phyloP scores from a whole-genome alignment of 2,797 vertebrate genomes.

The Sparus aurata region DNA sequence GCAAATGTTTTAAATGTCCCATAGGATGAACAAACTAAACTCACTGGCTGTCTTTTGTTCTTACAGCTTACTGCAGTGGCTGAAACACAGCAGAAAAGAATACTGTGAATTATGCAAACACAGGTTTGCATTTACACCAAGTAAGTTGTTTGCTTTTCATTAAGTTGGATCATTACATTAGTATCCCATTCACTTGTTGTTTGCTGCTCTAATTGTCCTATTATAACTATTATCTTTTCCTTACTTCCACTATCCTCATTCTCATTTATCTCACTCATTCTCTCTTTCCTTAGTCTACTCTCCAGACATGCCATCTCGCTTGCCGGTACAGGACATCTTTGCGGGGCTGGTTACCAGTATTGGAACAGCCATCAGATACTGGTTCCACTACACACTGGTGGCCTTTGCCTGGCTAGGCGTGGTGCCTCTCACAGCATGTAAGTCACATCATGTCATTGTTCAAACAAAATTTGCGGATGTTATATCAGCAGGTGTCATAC shows the following conservation, averaged over 20 bases:
- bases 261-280: not conserved
- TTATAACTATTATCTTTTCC: constrained; percentile 65
- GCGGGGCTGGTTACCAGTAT: constrained; percentile 97
- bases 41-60: constrained; percentile 26
- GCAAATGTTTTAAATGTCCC: not conserved
- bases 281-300: constrained; percentile 90
- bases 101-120: constrained; percentile 99
- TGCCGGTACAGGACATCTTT: constrained; percentile 97
- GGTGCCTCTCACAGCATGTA: constrained; percentile 98
- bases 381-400: constrained; percentile 99
- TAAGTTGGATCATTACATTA: not conserved
- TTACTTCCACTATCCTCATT: not conserved
- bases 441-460: constrained; percentile 71
- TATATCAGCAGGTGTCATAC: not conserved
- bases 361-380: constrained; percentile 97
- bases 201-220: not conserved
- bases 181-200: not conserved
- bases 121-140: constrained; percentile 99
- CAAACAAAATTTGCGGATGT: not conserved
- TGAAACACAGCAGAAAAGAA: constrained; percentile 99
- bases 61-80: constrained; percentile 97
- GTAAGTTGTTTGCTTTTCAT: constrained; percentile 85
- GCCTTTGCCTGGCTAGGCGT: constrained; percentile 98
- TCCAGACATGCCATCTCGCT: constrained; percentile 97
- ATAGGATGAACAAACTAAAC: not conserved